Conservation (phyloP, 1,140 invertebrate species). For the Psilanteris sp. region DNA sequence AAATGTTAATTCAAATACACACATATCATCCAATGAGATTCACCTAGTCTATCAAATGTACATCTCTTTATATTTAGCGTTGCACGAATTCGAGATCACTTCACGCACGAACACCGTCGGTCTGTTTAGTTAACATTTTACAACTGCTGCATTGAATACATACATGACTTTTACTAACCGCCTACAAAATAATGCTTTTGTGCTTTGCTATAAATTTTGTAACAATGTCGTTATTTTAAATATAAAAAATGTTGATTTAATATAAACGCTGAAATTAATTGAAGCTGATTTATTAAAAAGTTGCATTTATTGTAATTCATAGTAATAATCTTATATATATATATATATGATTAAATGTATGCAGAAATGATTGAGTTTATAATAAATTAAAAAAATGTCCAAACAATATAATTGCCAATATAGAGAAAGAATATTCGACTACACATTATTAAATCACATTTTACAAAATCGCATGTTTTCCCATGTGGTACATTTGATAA, state of each 20-base stretch:
- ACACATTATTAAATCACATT: too few relatives aligned
- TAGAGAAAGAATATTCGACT: too few relatives aligned
- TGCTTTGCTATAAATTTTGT: slow-evolving; percentile 10
- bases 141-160: slow-evolving; percentile 48
- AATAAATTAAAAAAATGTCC: too few relatives aligned
- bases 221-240: slow-evolving; percentile 17
- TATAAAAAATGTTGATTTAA: background rate
- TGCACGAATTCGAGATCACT: slow-evolving; percentile 46
- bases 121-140: slow-evolving; percentile 62
- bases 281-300: too few relatives aligned
- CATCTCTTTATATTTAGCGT: slow-evolving; percentile 60
- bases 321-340: too few relatives aligned
- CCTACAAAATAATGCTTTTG: slow-evolving; percentile 35
- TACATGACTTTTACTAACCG: slow-evolving; percentile 55
- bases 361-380: too few relatives aligned
- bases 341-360: too few relatives aligned
- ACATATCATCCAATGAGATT: slow-evolving; percentile 34
- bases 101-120: slow-evolving; percentile 53
- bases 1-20: slow-evolving; percentile 34
- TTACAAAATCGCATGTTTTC: too few relatives aligned
- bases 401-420: too few relatives aligned
- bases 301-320: too few relatives aligned
- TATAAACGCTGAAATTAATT: too few relatives aligned
- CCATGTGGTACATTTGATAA: too few relatives aligned
- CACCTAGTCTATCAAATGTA: slow-evolving; percentile 46